Conservation (phyloP, 64 coral and sea anemone species). For the Pachyseris speciosa region DNA sequence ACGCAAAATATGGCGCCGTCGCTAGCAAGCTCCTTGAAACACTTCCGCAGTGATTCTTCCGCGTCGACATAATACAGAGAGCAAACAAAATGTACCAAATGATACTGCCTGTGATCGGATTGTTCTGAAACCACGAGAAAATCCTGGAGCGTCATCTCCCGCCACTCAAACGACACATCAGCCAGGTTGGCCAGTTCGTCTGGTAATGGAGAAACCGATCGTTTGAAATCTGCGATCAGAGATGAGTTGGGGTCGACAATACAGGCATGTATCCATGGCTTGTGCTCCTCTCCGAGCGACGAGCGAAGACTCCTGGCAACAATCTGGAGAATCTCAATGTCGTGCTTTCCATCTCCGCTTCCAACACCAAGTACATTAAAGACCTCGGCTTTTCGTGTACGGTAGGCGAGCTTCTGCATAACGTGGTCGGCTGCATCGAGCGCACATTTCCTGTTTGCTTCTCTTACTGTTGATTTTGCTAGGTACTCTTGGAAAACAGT, state of each 20-base stretch:
- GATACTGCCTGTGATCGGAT: not conserved
- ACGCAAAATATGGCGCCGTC: conserved; percentile 52
- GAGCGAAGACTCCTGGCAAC: not conserved
- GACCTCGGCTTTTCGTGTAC: not conserved
- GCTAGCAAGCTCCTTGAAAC: conserved; percentile 14
- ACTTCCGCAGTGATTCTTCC: conserved; percentile 9
- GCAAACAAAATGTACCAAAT: conserved; percentile 4
- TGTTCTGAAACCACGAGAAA: not conserved
- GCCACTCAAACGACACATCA: conserved; percentile 23
- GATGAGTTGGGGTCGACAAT: not conserved
- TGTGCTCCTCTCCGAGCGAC: too few species aligned
- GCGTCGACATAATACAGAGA: conserved; percentile 59
- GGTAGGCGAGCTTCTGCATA: not conserved
- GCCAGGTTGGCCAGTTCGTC: not conserved
- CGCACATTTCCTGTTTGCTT: not conserved
- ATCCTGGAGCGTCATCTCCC: not conserved
- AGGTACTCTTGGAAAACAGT: not conserved
- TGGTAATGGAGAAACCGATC: not conserved
- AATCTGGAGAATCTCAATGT: not conserved
- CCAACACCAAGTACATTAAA: not conserved
- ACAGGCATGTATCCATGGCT: not conserved
- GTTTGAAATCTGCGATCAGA: not conserved
- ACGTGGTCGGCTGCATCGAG: not conserved
- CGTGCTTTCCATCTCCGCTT: not conserved
- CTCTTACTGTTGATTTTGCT: not conserved